A percentile compares a stretch with the other conserved stretches of the same genome.
phyloP scores from a whole-genome alignment of 2,888 invertebrate genomes.

The Ormyrus rosae region DNA sequence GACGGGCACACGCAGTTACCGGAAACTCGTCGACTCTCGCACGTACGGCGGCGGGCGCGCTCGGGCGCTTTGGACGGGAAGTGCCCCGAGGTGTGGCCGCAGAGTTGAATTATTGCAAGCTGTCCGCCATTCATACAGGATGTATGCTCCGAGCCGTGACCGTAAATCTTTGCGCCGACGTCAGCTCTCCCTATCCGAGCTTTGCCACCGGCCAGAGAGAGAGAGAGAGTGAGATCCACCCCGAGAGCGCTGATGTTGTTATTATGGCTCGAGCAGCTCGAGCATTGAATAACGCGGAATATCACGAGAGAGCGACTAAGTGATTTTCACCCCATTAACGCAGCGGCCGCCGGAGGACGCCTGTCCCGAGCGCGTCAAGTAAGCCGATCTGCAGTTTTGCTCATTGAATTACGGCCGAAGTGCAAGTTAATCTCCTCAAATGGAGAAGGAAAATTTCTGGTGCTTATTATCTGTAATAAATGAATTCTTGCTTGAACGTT shows the following conservation, averaged over 20 bases:
- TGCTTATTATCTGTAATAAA: too few relatives aligned
- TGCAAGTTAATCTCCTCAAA: background rate
- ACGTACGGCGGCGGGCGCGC: conserved; percentile 59
- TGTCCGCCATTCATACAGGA: conserved; percentile 74
- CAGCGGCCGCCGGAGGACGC: conserved; percentile 15
- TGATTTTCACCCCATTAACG: conserved; percentile 69
- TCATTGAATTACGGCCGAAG: background rate
- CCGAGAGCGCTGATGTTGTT: conserved; percentile 66
- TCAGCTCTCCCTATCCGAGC: conserved; percentile 60
- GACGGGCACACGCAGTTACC: conserved; percentile 69
- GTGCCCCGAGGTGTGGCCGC: conserved; percentile 73
- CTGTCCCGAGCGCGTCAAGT: conserved; percentile 41
- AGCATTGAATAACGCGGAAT: conserved; percentile 69
- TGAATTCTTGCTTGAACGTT: too few relatives aligned
- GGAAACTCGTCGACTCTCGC: conserved; percentile 66
- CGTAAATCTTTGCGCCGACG: conserved; percentile 71
- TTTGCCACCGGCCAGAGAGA: too few relatives aligned
- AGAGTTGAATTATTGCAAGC: conserved; percentile 74
- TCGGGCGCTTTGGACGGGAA: conserved; percentile 70
- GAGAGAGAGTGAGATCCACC: background rate
- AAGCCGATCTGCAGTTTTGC: conserved; percentile 19
- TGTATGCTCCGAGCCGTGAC: conserved; percentile 69
- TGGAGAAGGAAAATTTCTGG: too few relatives aligned
- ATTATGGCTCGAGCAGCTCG: conserved; percentile 66
- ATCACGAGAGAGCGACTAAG: conserved; percentile 68